phyloP scores from a whole-genome alignment of 1,140 invertebrate species.

The Liolophura sinensis region DNA sequence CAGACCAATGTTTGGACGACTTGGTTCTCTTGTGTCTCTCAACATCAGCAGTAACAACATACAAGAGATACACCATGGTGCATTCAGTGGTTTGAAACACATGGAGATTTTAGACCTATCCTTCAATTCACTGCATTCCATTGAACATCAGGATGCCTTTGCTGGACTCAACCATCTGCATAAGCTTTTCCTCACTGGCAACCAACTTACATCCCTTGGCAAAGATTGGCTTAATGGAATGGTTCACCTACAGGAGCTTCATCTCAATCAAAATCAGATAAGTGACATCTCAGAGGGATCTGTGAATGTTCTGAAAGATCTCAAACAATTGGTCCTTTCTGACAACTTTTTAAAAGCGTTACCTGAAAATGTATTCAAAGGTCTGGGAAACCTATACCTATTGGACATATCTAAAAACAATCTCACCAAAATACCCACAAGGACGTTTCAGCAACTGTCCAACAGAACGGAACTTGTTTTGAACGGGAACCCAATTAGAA shows the following conservation, averaged over 20 bases:
- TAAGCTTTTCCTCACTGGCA: conserved; percentile 36
- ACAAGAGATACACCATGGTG: conserved; percentile 28
- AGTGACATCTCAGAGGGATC: conserved; percentile 23
- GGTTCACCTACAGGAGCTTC: conserved; percentile 29
- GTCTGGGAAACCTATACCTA: conserved; percentile 30
- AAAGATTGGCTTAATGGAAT: conserved; percentile 41
- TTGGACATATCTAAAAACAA: conserved; percentile 43
- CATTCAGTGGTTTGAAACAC: conserved; percentile 41
- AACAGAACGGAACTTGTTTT: conserved; percentile 42
- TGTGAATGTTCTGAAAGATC: conserved; percentile 35
- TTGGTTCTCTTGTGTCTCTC: conserved; percentile 31
- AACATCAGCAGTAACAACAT: conserved; percentile 40
- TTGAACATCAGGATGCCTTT: conserved; percentile 38
- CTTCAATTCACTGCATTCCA: conserved; percentile 35
- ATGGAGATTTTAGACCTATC: conserved; percentile 40
- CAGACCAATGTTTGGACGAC: conserved; percentile 33
- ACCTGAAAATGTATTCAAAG: conserved; percentile 30
- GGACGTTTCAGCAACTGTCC: conserved; percentile 29
- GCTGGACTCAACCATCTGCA: conserved; percentile 40
- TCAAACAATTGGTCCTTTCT: conserved; percentile 40
- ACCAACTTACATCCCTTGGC: conserved; percentile 34
- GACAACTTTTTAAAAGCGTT: conserved; percentile 36
- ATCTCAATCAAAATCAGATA: conserved; percentile 38
- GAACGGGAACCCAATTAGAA: conserved; percentile 40
- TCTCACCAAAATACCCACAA: conserved; percentile 24